These are phyloP conservation scores for Hirudinaria manillensis DNA, from an alignment of 2,888 invertebrate genomes.

Conservation along the genomic window DNA sequence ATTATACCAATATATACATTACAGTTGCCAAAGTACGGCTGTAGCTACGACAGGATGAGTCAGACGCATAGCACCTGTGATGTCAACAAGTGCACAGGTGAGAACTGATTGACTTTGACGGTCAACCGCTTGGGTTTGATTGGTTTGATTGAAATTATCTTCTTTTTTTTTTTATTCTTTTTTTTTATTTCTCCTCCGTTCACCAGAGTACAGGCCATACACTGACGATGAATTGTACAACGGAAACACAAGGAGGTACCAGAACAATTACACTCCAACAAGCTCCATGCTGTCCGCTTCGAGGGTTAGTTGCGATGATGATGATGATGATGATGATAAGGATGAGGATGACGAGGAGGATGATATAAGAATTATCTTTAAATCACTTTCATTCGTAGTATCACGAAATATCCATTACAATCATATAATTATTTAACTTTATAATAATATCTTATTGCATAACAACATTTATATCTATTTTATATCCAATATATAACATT, in stretches of 20 bases:
- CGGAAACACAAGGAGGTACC: constrained; percentile 35
- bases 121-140: too few species aligned
- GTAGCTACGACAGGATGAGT: constrained; percentile 13
- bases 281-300: constrained; percentile 19
- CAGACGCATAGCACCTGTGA: constrained; percentile 16
- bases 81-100: neutral
- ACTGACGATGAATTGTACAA: constrained; percentile 36
- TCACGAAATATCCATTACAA: too few species aligned
- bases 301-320: neutral
- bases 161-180: too few species aligned
- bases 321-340: neutral
- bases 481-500: too few species aligned
- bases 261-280: constrained; percentile 20
- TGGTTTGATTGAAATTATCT: too few species aligned
- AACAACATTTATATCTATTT: too few species aligned
- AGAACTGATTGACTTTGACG: neutral
- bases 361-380: too few species aligned
- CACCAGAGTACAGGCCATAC: constrained; percentile 6
- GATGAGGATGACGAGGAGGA: neutral
- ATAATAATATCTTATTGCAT: too few species aligned
- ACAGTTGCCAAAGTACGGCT: constrained; percentile 30
- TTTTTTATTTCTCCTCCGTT: too few species aligned
- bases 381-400: too few species aligned
- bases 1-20: neutral
- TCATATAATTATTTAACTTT: too few species aligned